phyloP scores from a whole-genome alignment of 2,888 invertebrate genomes.

The Pachycephus smyrnensis region DNA sequence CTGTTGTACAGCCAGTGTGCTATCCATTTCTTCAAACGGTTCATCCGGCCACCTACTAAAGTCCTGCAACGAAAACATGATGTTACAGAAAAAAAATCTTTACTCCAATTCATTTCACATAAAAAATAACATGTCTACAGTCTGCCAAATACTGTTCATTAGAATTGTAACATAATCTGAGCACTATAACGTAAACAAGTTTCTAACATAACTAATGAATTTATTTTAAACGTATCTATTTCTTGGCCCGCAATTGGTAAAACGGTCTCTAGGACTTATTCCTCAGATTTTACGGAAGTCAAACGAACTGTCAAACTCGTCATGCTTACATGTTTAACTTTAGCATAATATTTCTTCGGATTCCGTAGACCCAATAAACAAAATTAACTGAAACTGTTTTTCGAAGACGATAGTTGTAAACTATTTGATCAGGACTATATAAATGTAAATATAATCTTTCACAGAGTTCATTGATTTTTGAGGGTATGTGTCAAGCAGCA shows the following conservation, averaged over 20 bases:
- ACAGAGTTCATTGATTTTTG: slow-evolving; percentile 37
- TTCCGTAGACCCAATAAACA: background rate
- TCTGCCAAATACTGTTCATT: background rate
- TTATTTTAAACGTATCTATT: background rate
- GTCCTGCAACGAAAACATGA: slow-evolving; percentile 73
- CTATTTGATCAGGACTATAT: background rate
- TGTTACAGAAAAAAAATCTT: background rate
- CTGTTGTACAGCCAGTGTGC: slow-evolving; percentile 97
- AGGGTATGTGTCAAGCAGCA: background rate
- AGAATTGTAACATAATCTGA: background rate
- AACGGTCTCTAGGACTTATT: too few species aligned
- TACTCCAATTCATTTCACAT: background rate
- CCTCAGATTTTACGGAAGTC: background rate
- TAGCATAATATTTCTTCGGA: background rate
- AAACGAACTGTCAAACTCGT: background rate
- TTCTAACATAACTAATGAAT: background rate
- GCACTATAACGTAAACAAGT: background rate
- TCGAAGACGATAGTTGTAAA: background rate
- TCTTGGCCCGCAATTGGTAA: background rate
- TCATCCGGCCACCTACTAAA: slow-evolving; percentile 99
- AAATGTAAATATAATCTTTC: background rate
- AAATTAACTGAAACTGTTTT: background rate
- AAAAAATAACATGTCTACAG: background rate
- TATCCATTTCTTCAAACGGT: slow-evolving; percentile 99
- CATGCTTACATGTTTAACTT: background rate